Conservation (phyloP, 2,888 invertebrate genomes). For the Conops quadrifasciatus region DNA sequence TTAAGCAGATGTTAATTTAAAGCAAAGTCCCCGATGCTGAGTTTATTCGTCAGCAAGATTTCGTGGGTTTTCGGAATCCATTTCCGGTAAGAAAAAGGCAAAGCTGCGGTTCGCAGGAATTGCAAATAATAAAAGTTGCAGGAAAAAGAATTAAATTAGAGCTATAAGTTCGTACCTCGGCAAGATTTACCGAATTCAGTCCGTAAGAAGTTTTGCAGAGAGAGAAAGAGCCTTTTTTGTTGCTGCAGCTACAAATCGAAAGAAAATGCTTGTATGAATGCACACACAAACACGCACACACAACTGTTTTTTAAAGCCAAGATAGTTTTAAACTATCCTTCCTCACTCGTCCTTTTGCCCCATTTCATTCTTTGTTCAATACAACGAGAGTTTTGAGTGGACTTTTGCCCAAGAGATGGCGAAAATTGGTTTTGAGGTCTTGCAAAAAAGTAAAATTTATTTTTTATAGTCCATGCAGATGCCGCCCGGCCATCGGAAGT, state of each 20-base stretch:
- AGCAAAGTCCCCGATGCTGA: constrained; percentile 31
- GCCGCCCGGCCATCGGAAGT: too few species aligned
- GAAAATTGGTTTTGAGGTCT: too few species aligned
- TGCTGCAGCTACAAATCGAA: background rate
- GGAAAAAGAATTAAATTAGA: constrained; percentile 8
- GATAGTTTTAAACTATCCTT: too few species aligned
- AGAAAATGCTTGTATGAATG: background rate
- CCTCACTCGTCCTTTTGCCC: too few species aligned
- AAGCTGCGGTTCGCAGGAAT: constrained; percentile 19
- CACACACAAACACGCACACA: constrained; percentile 2
- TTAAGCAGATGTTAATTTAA: constrained; percentile 43
- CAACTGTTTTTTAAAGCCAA: background rate
- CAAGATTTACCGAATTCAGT: constrained; percentile 46
- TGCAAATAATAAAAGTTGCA: constrained; percentile 37
- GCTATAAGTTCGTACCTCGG: constrained; percentile 28
- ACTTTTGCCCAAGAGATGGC: too few species aligned
- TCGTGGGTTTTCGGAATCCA: constrained; percentile 10
- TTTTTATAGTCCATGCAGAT: too few species aligned
- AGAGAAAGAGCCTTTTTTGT: constrained; percentile 20
- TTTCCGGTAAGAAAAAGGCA: background rate
- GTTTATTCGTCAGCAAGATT: constrained; percentile 4
- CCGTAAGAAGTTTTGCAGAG: constrained; percentile 33
- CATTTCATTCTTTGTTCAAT: too few species aligned
- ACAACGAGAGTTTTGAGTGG: too few species aligned
- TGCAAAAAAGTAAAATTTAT: too few species aligned